Conservation (phyloP, 2,888 invertebrate species). For the Himalopsyche tibetana region DNA sequence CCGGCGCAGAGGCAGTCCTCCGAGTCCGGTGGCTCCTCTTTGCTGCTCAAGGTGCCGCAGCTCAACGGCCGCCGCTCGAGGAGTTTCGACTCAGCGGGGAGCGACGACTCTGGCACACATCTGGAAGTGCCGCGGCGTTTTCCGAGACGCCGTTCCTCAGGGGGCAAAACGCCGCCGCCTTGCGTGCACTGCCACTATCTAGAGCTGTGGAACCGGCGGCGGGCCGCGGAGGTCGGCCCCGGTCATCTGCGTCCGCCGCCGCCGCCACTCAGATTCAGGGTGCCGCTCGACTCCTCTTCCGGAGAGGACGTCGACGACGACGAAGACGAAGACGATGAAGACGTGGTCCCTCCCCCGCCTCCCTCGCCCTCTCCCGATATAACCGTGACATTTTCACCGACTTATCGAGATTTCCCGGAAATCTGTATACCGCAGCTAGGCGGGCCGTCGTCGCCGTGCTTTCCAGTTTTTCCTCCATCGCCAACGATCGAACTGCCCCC, state of each 20-base stretch:
- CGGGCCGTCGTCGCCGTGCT: conserved; percentile 74
- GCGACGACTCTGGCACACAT: conserved; percentile 80
- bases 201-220: conserved; percentile 83
- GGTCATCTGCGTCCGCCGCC: conserved; percentile 70
- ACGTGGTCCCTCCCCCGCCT: conserved; percentile 69
- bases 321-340: conserved; percentile 74
- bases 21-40: conserved; percentile 72
- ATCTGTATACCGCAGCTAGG: conserved; percentile 70
- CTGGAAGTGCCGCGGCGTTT: conserved; percentile 81
- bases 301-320: conserved; percentile 76
- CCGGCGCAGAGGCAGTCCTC: conserved; percentile 67
- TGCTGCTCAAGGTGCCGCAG: conserved; percentile 82
- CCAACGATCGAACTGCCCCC: conserved; percentile 79
- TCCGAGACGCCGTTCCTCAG: conserved; percentile 80
- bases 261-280: conserved; percentile 74
- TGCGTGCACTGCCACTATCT: conserved; percentile 88
- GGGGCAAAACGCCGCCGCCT: conserved; percentile 81
- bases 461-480: conserved; percentile 76
- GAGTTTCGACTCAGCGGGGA: conserved; percentile 88
- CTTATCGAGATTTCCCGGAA: conserved; percentile 70
- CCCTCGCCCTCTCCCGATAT: conserved; percentile 76
- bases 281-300: conserved; percentile 72
- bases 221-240: conserved; percentile 71
- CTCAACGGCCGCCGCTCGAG: conserved; percentile 83
- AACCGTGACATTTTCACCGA: conserved; percentile 80